A percentile compares a stretch with the other conserved stretches of the same genome.
Conservation (phyloP, 2,797 vertebrate genomes). For the Sebastes minor region DNA sequence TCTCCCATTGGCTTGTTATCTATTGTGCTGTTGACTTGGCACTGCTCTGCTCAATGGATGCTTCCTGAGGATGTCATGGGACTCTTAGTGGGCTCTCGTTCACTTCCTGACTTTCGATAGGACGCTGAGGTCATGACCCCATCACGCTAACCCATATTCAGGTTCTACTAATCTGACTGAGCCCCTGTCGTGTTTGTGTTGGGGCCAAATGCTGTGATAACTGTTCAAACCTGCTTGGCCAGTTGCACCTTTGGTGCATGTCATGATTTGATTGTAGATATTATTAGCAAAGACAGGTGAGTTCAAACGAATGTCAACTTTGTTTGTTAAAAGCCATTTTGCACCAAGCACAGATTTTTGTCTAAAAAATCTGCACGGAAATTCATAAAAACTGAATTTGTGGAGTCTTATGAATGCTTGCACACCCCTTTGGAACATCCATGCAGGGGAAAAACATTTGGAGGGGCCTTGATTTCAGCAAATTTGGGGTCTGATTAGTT, state of each 20-base stretch:
- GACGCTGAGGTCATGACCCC: conserved; percentile 29
- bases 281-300: conserved; percentile 26
- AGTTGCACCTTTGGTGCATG: conserved; percentile 9
- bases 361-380: too few species aligned
- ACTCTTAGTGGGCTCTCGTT: conserved; percentile 10
- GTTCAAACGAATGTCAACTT: neutral
- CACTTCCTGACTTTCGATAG: conserved; percentile 52
- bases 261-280: conserved; percentile 32
- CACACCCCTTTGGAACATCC: fast-evolving
- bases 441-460: too few species aligned
- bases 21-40: conserved; percentile 41
- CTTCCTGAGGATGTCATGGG: conserved; percentile 72
- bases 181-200: neutral
- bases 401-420: too few species aligned
- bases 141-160: neutral
- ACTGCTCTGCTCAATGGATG: conserved; percentile 20
- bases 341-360: too few species aligned
- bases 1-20: conserved; percentile 32
- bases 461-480: too few species aligned
- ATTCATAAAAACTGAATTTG: too few species aligned
- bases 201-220: neutral
- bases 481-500: too few species aligned
- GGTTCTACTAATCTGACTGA: neutral
- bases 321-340: neutral
- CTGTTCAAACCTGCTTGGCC: conserved; percentile 18